These are phyloP conservation scores for Drosophila leontia DNA, from an alignment of 1,140 invertebrate genomes.

Conservation along the genomic window DNA sequence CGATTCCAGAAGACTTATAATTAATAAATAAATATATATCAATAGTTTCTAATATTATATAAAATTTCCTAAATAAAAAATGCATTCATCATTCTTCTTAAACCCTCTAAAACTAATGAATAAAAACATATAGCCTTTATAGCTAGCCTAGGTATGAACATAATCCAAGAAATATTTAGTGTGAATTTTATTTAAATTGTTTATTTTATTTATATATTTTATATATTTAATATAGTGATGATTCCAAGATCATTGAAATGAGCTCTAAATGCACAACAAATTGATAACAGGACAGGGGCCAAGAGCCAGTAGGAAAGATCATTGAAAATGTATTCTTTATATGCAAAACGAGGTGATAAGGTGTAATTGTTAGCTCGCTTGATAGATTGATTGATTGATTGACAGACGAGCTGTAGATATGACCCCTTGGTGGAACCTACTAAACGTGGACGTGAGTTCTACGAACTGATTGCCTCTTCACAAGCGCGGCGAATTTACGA, in stretches of 20 bases:
- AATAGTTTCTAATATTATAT: not conserved
- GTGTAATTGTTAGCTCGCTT: not conserved
- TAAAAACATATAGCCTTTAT: not conserved
- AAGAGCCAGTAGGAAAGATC: not conserved
- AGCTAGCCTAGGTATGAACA: not conserved
- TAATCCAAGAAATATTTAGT: not conserved
- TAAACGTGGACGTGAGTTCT: conserved; percentile 22
- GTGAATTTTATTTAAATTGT: not conserved
- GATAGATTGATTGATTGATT: conserved; percentile 41
- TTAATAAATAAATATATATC: not conserved
- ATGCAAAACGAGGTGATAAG: conserved; percentile 21
- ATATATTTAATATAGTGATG: no score
- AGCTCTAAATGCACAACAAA: conserved; percentile 2
- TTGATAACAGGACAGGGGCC: not conserved
- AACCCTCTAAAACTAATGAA: not conserved
- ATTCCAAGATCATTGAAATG: conserved; percentile 3
- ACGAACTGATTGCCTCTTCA: conserved; percentile 30
- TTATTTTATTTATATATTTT: not conserved
- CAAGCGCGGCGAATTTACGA: conserved; percentile 34
- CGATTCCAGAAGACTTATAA: not conserved
- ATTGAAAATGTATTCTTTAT: conserved; percentile 2
- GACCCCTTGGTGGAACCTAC: not conserved
- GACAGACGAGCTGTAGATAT: conserved; percentile 29
- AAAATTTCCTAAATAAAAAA: not conserved
- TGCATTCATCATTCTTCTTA: not conserved